A percentile compares a stretch with the other conserved stretches of the same genome.
Conservation (phyloP, 1,140 invertebrate genomes). For the Helicorthomorpha holstii region DNA sequence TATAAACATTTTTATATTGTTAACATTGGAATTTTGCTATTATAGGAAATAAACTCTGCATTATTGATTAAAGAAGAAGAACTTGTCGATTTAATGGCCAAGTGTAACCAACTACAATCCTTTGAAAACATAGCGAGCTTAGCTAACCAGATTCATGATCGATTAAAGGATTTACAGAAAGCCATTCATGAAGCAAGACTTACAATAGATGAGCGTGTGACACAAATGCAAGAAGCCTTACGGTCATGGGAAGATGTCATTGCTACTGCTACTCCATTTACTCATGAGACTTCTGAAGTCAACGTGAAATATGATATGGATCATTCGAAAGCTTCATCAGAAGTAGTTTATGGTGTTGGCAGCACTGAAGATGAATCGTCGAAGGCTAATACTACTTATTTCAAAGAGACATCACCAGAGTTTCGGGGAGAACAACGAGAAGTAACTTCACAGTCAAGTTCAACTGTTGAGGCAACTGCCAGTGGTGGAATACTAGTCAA, state of each 20-base stretch:
- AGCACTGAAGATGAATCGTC: too few relatives aligned
- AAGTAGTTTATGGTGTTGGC: neutral
- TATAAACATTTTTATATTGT: neutral
- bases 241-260: neutral
- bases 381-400: neutral
- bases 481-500: neutral
- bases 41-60: neutral
- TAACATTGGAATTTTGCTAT: neutral
- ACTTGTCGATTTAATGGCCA: neutral
- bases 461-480: neutral
- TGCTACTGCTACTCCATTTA: neutral
- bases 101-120: neutral
- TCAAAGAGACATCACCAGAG: neutral
- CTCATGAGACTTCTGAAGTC: neutral
- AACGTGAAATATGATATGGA: neutral
- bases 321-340: neutral
- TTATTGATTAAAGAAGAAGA: neutral
- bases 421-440: neutral
- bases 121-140: neutral
- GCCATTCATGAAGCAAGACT: neutral
- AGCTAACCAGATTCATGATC: neutral
- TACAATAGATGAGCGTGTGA: neutral
- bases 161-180: neutral
- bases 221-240: neutral
- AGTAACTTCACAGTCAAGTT: neutral